Conservation (phyloP, 2,797 vertebrate genomes). For the Parotocinclus haroldoi region DNA sequence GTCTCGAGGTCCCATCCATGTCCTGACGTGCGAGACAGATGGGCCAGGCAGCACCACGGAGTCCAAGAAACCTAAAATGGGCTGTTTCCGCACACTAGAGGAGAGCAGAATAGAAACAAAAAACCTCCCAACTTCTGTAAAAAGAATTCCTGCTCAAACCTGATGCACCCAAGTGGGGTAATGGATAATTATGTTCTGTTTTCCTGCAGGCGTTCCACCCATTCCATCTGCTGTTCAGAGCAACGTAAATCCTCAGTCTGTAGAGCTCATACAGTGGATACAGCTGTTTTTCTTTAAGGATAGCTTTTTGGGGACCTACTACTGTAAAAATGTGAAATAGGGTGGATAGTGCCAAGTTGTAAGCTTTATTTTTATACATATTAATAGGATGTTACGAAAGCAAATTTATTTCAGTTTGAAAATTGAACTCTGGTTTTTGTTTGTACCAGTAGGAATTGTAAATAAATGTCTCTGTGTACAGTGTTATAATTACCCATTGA, state of each 20-base stretch:
- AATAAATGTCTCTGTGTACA: conserved; percentile 4
- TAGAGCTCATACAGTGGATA: background rate
- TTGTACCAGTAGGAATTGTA: conserved; percentile 1
- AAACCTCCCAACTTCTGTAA: too few species aligned
- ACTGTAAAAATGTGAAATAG: conserved; percentile 29
- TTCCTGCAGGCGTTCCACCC: conserved; percentile 42
- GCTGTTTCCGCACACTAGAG: conserved; percentile 57
- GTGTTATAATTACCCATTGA: background rate
- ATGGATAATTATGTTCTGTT: background rate
- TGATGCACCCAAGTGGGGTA: too few species aligned
- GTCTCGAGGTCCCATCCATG: conserved; percentile 78
- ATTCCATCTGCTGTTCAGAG: conserved; percentile 42
- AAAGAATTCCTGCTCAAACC: too few species aligned
- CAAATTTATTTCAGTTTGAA: conserved; percentile 5
- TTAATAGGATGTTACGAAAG: conserved; percentile 17
- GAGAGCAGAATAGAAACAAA: conserved; percentile 59
- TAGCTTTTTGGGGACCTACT: background rate
- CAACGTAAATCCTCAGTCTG: background rate
- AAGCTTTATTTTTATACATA: conserved; percentile 46
- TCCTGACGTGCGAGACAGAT: conserved; percentile 77
- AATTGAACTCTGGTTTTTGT: background rate
- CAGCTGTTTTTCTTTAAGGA: background rate
- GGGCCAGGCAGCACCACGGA: background rate
- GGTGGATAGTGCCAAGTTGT: conserved; percentile 23
- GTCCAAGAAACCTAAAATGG: conserved; percentile 11